Evolutionary conservation across 2,888 invertebrate species (phyloP).

Genomic region (Thereva nobilitata): DNA sequence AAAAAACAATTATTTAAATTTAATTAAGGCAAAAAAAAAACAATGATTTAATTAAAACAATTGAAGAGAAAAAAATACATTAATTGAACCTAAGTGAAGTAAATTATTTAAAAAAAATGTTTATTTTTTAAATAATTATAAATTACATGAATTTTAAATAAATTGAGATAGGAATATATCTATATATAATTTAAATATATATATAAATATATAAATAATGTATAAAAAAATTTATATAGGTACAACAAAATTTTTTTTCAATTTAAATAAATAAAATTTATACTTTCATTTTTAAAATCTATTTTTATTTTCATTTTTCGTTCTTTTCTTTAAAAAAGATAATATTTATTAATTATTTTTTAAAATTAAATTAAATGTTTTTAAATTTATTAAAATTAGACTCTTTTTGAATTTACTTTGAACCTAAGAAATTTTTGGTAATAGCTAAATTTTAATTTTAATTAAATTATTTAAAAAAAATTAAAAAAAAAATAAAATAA

Average conservation of each 20-base stretch:
- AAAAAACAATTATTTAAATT: slow-evolving; percentile 31
- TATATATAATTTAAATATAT: slow-evolving; percentile 23
- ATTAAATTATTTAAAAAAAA: slow-evolving; percentile 1
- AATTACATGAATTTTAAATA: slow-evolving; percentile 21
- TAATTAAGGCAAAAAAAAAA: slow-evolving; percentile 20
- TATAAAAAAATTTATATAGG: slow-evolving; percentile 4
- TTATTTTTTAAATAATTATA: slow-evolving; percentile 25
- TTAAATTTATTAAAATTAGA: not conserved
- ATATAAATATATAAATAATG: slow-evolving; percentile 5
- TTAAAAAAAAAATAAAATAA: slow-evolving; percentile 10
- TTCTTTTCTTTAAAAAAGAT: not conserved
- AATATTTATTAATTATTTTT: not conserved
- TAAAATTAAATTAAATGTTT: not conserved
- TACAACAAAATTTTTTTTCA: too few species aligned
- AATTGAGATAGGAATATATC: slow-evolving; percentile 31
- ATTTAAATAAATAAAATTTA: too few species aligned
- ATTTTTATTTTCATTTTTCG: not conserved
- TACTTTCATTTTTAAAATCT: not conserved
- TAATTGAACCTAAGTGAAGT: slow-evolving; percentile 9
- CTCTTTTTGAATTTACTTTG: not conserved
- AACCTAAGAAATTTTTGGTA: not conserved
- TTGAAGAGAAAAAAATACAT: not conserved
- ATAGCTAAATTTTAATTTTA: not conserved
- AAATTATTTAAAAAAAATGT: slow-evolving; percentile 32
- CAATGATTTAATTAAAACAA: slow-evolving; percentile 11